Percentiles rank a stretch among this genome's conserved stretches.
Evolutionary conservation across 1,140 invertebrate genomes (phyloP).

Genomic region (Wasmannia auropunctata): DNA sequence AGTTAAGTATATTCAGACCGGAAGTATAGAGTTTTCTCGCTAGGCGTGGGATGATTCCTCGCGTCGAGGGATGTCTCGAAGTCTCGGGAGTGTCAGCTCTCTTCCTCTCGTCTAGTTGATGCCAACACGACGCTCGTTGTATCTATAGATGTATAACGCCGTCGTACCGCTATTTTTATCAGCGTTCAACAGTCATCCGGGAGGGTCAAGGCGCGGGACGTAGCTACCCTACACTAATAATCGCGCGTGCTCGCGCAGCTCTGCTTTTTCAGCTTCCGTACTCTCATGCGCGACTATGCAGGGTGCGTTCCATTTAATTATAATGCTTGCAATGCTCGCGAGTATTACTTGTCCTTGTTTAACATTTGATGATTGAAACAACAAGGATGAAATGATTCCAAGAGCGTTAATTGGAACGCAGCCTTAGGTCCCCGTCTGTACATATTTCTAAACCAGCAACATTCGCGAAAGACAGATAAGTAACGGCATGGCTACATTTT

Average conservation of each 20-base stretch:
- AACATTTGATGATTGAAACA: too few relatives aligned
- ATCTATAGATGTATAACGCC: slow-evolving; percentile 61
- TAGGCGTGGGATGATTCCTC: slow-evolving; percentile 36
- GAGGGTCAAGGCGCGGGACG: slow-evolving; percentile 41
- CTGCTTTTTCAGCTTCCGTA: too few relatives aligned
- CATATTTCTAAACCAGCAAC: background rate
- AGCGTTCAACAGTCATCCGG: slow-evolving; percentile 62
- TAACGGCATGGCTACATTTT: background rate
- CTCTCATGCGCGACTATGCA: too few relatives aligned
- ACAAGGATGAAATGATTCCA: too few relatives aligned
- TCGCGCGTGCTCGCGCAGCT: too few relatives aligned
- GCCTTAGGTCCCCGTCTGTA: too few relatives aligned
- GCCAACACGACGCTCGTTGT: slow-evolving; percentile 60
- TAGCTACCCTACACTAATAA: slow-evolving; percentile 63
- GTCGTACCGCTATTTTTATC: slow-evolving; percentile 72
- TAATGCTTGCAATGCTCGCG: too few relatives aligned
- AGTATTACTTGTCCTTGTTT: too few relatives aligned
- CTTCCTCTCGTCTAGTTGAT: slow-evolving; percentile 37
- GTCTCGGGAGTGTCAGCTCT: too few relatives aligned
- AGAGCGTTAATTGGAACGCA: too few relatives aligned
- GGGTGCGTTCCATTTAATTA: too few relatives aligned
- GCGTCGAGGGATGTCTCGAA: background rate
- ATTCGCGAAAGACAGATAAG: background rate
- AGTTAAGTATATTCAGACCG: too few relatives aligned
- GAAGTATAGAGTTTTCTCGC: slow-evolving; percentile 76